Evolutionary conservation across 2,113 vertebrate species (phyloP).

Genomic region (Choloepus hoffmanni): DNA sequence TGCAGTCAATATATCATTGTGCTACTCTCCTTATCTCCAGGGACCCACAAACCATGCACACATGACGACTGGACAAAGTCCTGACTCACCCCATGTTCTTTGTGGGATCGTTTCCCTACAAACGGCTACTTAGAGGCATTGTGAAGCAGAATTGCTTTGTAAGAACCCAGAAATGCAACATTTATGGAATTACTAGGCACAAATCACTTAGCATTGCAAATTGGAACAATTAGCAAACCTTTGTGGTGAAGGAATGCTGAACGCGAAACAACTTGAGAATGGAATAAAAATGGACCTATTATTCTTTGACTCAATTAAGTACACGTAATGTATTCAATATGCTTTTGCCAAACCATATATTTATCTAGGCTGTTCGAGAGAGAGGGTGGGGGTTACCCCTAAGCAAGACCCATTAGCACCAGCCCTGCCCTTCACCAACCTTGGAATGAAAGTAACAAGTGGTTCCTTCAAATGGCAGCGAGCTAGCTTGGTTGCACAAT

Average conservation of each 20-base stretch:
- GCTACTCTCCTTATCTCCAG: neutral
- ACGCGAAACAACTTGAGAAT: constrained; percentile 72
- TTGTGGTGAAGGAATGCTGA: constrained; percentile 63
- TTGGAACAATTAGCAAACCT: constrained; percentile 74
- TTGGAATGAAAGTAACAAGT: neutral
- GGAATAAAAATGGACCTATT: constrained; percentile 68
- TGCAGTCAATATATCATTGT: neutral
- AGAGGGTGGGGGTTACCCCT: neutral
- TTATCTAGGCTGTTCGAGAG: constrained; percentile 20
- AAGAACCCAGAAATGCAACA: constrained; percentile 55
- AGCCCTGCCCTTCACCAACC: neutral
- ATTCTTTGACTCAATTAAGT: constrained; percentile 62
- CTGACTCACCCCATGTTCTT: neutral
- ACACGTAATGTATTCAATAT: constrained; percentile 16
- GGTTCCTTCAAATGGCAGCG: neutral
- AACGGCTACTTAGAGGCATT: neutral
- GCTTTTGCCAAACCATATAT: constrained; percentile 60
- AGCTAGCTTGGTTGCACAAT: neutral
- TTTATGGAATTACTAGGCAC: constrained; percentile 62
- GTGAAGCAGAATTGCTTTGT: constrained; percentile 42
- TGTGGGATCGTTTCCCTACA: constrained; percentile 7
- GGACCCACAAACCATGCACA: rapidly evolving
- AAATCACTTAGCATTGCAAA: constrained; percentile 67
- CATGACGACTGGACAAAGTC: neutral
- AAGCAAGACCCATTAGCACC: neutral